These are phyloP conservation scores for Cryptotis parvus DNA, from an alignment of 2,113 vertebrate species.

Conservation along the genomic window DNA sequence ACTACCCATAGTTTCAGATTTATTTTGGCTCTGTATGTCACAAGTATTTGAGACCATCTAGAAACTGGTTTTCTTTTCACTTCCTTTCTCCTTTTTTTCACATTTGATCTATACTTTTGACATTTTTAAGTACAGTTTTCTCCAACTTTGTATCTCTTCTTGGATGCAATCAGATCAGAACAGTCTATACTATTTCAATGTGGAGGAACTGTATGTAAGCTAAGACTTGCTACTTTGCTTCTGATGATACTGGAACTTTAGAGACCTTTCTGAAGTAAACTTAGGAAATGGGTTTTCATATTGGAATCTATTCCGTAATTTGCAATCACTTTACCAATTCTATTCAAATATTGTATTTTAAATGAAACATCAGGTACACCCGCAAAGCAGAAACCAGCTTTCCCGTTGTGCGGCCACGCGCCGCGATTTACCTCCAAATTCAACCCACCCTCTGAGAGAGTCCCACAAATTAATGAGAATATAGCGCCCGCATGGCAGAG, in stretches of 20 bases:
- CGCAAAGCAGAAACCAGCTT: too few species aligned
- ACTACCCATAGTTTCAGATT: conserved; percentile 5
- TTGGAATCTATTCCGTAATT: not conserved
- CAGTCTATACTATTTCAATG: not conserved
- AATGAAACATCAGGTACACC: too few species aligned
- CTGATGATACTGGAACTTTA: not conserved
- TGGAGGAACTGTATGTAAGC: not conserved
- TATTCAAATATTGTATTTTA: conserved; percentile 37
- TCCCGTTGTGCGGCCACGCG: too few species aligned
- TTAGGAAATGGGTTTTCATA: not conserved
- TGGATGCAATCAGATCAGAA: not conserved
- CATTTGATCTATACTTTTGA: not conserved
- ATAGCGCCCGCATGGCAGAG: too few species aligned
- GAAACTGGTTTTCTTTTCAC: not conserved
- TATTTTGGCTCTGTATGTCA: not conserved
- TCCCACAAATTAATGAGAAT: too few species aligned
- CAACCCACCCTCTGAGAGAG: too few species aligned
- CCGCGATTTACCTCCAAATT: too few species aligned
- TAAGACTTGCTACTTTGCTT: not conserved
- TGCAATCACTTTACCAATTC: not conserved
- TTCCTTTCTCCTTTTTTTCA: not conserved
- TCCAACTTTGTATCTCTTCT: not conserved
- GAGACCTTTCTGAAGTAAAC: not conserved
- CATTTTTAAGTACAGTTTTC: not conserved
- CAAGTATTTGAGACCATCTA: not conserved